Conservation (phyloP, 2,797 vertebrate genomes). For the Chromis chromis region DNA sequence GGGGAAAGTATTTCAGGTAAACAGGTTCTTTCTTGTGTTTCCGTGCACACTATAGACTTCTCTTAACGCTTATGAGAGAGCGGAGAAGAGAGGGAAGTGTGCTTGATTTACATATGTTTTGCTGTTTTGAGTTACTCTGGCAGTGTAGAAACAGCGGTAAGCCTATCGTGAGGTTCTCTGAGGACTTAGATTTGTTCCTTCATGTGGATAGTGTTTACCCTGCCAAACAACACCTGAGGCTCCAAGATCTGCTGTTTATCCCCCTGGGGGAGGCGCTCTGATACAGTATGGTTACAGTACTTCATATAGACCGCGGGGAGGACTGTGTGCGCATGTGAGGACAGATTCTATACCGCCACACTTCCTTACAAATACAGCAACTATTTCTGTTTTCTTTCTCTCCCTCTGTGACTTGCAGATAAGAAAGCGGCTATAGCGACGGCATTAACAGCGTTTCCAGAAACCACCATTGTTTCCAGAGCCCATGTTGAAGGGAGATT, state of each 20-base stretch:
- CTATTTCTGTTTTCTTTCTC: slow-evolving; percentile 41
- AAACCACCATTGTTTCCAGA: slow-evolving; percentile 71
- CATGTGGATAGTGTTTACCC: slow-evolving; percentile 58
- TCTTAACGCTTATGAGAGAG: slow-evolving; percentile 30
- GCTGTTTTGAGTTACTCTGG: slow-evolving; percentile 31
- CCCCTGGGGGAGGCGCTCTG: slow-evolving; percentile 21
- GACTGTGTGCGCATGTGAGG: slow-evolving; percentile 13
- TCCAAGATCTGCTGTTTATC: slow-evolving; percentile 42
- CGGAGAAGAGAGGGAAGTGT: slow-evolving; percentile 12
- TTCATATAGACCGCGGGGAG: slow-evolving; percentile 25
- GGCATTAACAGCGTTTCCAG: slow-evolving; percentile 54
- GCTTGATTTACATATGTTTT: slow-evolving; percentile 57
- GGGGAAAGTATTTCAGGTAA: slow-evolving; percentile 41
- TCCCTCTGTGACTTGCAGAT: slow-evolving; percentile 71
- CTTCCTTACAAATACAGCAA: slow-evolving; percentile 52
- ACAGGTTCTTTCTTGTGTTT: slow-evolving; percentile 34
- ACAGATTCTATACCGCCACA: slow-evolving; percentile 26
- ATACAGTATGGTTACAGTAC: slow-evolving; percentile 47
- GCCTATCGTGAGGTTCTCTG: slow-evolving; percentile 38
- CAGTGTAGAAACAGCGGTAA: slow-evolving; percentile 33
- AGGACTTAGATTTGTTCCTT: slow-evolving; percentile 52
- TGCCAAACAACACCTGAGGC: slow-evolving; percentile 58
- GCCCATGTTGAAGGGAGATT: slow-evolving; percentile 71
- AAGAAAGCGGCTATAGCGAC: slow-evolving; percentile 65
- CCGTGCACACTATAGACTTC: slow-evolving; percentile 13